Base-by-base conservation (phyloP, 2,113 vertebrate genomes). In the Acanthisitta chloris region DNA sequence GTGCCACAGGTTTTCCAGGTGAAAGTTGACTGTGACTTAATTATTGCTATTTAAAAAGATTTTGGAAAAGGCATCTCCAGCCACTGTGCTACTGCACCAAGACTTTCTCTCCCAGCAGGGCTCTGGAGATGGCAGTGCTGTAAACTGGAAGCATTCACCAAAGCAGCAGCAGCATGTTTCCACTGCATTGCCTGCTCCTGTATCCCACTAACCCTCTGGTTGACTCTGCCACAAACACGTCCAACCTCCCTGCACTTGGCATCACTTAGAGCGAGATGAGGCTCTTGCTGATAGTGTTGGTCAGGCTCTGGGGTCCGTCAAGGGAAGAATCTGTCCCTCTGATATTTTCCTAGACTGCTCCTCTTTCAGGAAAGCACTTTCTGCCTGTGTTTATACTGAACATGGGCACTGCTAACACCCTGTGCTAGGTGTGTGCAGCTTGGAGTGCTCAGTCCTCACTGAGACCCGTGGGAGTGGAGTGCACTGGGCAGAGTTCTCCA, bases 381-480 rank as follows among this genome's bases (percentile, higher is more conserved):
- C 64, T 33, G 61, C 33, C 71, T 24, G 14, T 69, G 31, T 8
- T 14, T 61, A 6, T 4, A 13, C 14, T 0, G 4, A 45, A 36
- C 59, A 16, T 1, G 10, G 20, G 28, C 16, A 14, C n/a, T 0
- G 31, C 15, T 15, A 38, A 16, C 0, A 1, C 21, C 2, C 6
- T 2, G 40, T 14, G 18, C 43, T 10, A 11, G 36, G n/a, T 42
- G 29, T 1, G 38, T 6, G 19, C 42, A 21, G n/a, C n/a, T n/a
- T n/a, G n/a, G 57, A 43, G 61, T 1, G 3, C 45, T 82, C 38
- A 2, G 15, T 7, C 54, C 86, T 33, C 45, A 21, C 4, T 3
- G 8, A 33, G 45, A 43, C 17, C 36, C 67, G 26, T 1, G 2
- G 83, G 17, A 79, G 23, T 7, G 1, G 33, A 36, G 38, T 2